These are phyloP conservation scores for Aproaerema taeniolella DNA, from an alignment of 2,888 invertebrate genomes.

Conservation along the genomic window DNA sequence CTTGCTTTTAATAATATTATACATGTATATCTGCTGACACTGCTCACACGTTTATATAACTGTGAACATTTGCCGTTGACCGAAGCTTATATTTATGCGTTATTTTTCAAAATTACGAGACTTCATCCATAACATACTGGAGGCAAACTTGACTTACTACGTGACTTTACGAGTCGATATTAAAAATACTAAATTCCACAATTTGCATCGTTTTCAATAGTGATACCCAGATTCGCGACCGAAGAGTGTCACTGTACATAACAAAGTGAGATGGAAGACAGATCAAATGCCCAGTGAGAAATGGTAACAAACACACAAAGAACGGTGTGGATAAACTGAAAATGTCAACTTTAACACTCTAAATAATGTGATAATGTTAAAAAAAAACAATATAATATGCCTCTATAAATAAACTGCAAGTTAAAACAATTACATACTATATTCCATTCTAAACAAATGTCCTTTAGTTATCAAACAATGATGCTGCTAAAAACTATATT, in stretches of 20 bases:
- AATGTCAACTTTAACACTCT: conserved; percentile 34
- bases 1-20: too few relatives aligned
- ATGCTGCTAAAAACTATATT: not conserved
- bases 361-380: conserved; percentile 37
- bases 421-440: conserved; percentile 13
- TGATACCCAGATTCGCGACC: conserved; percentile 12
- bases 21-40: too few relatives aligned
- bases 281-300: conserved; percentile 56
- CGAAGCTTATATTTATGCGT: too few relatives aligned
- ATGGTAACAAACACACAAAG: conserved; percentile 55
- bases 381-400: conserved; percentile 37
- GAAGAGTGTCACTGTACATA: conserved; percentile 47
- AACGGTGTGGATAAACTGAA: conserved; percentile 32
- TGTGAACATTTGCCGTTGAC: too few relatives aligned
- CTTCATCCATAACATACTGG: too few relatives aligned
- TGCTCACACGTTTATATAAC: not conserved
- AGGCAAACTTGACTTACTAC: too few relatives aligned
- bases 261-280: conserved; percentile 65
- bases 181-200: too few relatives aligned
- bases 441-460: too few relatives aligned
- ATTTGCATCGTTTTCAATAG: too few relatives aligned
- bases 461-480: too few relatives aligned
- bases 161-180: too few relatives aligned
- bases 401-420: conserved; percentile 35
- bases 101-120: too few relatives aligned